phyloP scores from a whole-genome alignment of 2,113 vertebrate genomes.

The Vulpes lagopus region DNA sequence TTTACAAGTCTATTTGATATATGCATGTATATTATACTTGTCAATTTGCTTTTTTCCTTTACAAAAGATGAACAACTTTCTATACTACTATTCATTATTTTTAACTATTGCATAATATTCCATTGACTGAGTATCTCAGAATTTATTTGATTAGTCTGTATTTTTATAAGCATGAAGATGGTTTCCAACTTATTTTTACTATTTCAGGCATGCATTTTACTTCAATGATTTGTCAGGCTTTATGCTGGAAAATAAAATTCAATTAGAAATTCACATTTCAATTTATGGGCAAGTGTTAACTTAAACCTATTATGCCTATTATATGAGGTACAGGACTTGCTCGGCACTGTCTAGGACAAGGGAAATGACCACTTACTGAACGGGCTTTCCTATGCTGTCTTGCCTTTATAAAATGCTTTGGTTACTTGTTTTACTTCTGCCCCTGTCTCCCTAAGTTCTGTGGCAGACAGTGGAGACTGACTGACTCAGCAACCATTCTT shows the following conservation, averaged over 20 bases:
- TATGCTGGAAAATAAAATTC: constrained; percentile 51
- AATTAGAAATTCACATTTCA: not conserved
- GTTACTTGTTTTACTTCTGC: not conserved
- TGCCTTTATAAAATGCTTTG: not conserved
- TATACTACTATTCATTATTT: not conserved
- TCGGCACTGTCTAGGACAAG: not conserved
- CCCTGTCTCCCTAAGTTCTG: not conserved
- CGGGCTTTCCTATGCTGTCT: not conserved
- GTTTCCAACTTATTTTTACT: constrained; percentile 32
- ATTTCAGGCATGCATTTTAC: constrained; percentile 24
- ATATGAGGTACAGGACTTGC: not conserved
- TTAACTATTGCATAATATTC: not conserved
- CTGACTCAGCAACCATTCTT: not conserved
- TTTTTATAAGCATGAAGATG: not conserved
- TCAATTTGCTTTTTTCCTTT: not conserved
- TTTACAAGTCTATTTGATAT: not conserved
- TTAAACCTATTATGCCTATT: not conserved
- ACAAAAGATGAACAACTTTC: not conserved
- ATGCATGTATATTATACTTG: not conserved
- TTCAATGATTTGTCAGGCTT: not conserved
- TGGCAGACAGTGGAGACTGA: not conserved
- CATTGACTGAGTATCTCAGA: not conserved
- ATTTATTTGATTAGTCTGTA: not conserved
- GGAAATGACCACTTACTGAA: not conserved
- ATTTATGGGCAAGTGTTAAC: not conserved